Evolutionary conservation across 2,113 vertebrate genomes (phyloP).

Genomic region (Psilopogon haemacephalus): DNA sequence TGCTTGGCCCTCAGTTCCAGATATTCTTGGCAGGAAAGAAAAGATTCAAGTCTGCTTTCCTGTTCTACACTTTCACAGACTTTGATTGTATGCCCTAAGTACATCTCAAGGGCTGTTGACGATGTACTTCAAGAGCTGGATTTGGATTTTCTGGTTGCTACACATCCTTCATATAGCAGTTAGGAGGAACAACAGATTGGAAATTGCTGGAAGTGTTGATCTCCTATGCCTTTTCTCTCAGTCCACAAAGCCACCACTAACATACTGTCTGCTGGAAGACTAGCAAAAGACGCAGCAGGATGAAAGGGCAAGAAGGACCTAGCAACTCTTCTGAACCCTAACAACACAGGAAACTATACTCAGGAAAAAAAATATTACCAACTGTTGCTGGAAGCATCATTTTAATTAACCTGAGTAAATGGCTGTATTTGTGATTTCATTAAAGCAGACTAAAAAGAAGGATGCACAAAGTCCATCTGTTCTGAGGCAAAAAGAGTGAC

Average conservation of each 20-base stretch:
- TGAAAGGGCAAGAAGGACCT: background rate
- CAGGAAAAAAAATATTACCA: background rate
- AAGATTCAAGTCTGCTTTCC: background rate
- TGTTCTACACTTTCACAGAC: background rate
- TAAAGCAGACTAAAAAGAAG: background rate
- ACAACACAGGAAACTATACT: background rate
- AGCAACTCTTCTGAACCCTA: background rate
- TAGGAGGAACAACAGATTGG: background rate
- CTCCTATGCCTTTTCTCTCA: background rate
- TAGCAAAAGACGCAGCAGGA: background rate
- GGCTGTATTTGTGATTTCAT: background rate
- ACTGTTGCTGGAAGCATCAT: background rate
- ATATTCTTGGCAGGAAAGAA: background rate
- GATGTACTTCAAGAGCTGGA: background rate
- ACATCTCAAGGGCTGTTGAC: background rate
- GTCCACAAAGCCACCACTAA: background rate
- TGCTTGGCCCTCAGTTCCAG: background rate
- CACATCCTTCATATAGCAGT: rapidly evolving
- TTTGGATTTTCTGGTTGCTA: background rate
- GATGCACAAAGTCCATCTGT: background rate
- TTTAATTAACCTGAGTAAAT: background rate
- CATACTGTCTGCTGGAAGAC: background rate
- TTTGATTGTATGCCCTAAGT: rapidly evolving
- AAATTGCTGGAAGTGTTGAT: background rate
- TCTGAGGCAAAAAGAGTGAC: background rate